phyloP scores from a whole-genome alignment of 2,797 vertebrate species.

The Oceanodroma leucorhoa region DNA sequence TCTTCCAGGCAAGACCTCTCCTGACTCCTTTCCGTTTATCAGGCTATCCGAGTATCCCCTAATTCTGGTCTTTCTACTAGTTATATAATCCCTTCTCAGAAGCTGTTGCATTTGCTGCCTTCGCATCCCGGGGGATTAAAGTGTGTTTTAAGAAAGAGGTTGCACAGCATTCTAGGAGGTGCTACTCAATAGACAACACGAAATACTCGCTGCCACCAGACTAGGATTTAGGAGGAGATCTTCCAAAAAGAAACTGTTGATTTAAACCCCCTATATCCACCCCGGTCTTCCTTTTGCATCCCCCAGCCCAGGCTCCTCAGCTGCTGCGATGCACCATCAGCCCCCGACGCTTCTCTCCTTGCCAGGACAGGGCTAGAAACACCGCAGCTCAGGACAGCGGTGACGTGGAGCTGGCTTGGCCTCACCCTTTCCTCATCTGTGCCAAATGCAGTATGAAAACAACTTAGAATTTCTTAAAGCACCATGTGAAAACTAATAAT shows the following conservation, averaged over 20 bases:
- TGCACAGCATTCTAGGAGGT: background rate
- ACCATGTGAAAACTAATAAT: background rate
- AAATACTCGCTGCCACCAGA: background rate
- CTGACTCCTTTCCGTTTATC: background rate
- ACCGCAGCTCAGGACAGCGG: rapidly evolving
- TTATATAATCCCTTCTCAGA: background rate
- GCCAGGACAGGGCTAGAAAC: background rate
- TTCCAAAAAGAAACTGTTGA: background rate
- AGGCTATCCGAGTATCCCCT: background rate
- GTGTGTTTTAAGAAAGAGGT: background rate
- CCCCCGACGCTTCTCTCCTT: rapidly evolving
- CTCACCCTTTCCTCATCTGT: background rate
- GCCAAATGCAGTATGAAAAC: background rate
- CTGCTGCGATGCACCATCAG: background rate
- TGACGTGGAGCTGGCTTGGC: background rate
- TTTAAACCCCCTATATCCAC: background rate
- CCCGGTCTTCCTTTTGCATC: background rate
- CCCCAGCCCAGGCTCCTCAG: rapidly evolving
- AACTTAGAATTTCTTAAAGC: background rate
- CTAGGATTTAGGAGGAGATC: background rate
- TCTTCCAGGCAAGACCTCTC: background rate
- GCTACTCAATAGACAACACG: background rate
- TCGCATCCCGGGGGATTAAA: rapidly evolving
- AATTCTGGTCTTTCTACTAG: background rate
- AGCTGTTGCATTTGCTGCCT: background rate